Evolutionary conservation across 2,113 vertebrate genomes (phyloP).

Genomic region (Ailuropoda melanoleuca): DNA sequence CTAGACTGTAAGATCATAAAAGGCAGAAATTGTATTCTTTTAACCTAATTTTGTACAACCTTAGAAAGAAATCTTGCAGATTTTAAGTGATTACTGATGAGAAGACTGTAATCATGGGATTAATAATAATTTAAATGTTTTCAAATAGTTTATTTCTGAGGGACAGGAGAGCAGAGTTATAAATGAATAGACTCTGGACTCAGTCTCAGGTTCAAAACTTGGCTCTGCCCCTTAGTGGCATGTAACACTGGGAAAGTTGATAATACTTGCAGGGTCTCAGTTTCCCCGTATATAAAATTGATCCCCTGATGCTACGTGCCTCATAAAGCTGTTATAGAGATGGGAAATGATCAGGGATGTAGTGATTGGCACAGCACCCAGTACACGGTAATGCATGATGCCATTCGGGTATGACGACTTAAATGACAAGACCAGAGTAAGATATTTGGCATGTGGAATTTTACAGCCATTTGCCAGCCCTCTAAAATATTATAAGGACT

Average conservation of each 20-base stretch:
- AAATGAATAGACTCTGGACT: background rate
- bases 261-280: background rate
- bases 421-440: conserved; percentile 35
- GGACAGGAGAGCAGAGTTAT: background rate
- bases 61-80: background rate
- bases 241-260: background rate
- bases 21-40: background rate
- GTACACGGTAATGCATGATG: background rate
- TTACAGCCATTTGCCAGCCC: background rate
- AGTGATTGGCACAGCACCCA: background rate
- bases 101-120: background rate
- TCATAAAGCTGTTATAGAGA: background rate
- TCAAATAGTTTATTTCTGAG: background rate
- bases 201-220: background rate
- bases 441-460: background rate
- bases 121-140: background rate
- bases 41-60: background rate
- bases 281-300: background rate
- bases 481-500: background rate
- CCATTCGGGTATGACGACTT: background rate
- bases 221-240: background rate
- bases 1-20: background rate
- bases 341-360: background rate
- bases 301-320: background rate
- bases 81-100: background rate